Conservation (phyloP, 2,888 invertebrate species). For the Coelogynopora nodosa region DNA sequence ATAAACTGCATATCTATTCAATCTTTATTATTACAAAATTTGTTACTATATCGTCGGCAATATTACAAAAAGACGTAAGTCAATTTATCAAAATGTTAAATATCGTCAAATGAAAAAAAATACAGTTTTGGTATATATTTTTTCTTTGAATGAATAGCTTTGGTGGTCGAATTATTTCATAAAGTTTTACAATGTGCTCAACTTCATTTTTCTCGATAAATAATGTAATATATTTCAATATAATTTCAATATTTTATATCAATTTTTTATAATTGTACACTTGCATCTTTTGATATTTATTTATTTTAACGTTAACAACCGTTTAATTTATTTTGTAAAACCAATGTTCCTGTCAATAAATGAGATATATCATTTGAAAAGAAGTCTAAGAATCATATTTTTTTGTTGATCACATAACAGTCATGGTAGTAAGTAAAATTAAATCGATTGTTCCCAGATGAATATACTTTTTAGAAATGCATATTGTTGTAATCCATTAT, state of each 20-base stretch:
- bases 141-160: conserved; percentile 1
- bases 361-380: background rate
- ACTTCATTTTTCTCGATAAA: background rate
- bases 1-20: too few species aligned
- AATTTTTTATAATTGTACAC: conserved; percentile 1
- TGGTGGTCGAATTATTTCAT: background rate
- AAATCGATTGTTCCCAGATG: conserved; percentile 8
- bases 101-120: background rate
- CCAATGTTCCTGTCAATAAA: background rate
- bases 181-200: background rate
- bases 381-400: conserved; percentile 6
- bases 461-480: conserved; percentile 27
- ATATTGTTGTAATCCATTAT: background rate
- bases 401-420: conserved; percentile 27
- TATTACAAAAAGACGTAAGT: conserved; percentile 9
- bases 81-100: background rate
- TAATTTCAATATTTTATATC: background rate
- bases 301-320: conserved; percentile 1
- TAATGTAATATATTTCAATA: conserved; percentile 23
- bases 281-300: conserved; percentile 12
- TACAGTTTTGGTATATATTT: conserved; percentile 10
- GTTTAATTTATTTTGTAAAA: conserved; percentile 27
- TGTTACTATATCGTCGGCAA: too few species aligned
- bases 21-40: too few species aligned
- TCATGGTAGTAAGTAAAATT: conserved; percentile 8